Conservation (phyloP, 2,113 vertebrate species). For the Oriolus oriolus region DNA sequence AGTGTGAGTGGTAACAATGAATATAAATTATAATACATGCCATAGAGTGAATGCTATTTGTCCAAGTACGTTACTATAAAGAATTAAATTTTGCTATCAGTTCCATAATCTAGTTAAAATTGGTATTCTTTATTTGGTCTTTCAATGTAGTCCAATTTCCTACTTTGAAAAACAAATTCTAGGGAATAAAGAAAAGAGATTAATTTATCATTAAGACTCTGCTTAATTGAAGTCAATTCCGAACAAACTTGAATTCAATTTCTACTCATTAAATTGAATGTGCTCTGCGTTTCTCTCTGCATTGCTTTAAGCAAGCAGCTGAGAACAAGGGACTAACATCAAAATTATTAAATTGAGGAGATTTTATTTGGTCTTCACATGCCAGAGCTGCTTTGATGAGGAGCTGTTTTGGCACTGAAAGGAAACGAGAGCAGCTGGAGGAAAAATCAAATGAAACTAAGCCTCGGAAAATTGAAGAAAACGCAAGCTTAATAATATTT, state of each 20-base stretch:
- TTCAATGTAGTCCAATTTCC: slow-evolving; percentile 90
- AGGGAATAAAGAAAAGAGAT: slow-evolving; percentile 96
- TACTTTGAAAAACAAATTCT: slow-evolving; percentile 95
- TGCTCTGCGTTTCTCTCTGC: slow-evolving; percentile 84
- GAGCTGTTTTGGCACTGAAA: slow-evolving; percentile 87
- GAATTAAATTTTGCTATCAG: slow-evolving; percentile 94
- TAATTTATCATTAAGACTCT: slow-evolving; percentile 99
- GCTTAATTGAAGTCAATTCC: slow-evolving; percentile 99
- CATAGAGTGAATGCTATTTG: slow-evolving; percentile 83
- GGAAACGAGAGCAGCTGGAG: slow-evolving; percentile 91
- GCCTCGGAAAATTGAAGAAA: slow-evolving; percentile 92
- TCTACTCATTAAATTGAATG: slow-evolving; percentile 93
- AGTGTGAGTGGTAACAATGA: slow-evolving; percentile 85
- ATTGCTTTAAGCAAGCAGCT: slow-evolving; percentile 88
- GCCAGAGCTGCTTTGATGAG: slow-evolving; percentile 88
- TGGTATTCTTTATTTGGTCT: slow-evolving; percentile 91
- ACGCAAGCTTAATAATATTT: slow-evolving; percentile 95
- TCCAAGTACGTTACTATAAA: slow-evolving; percentile 85
- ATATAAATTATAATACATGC: slow-evolving; percentile 86
- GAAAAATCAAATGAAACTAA: slow-evolving; percentile 92
- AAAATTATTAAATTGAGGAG: slow-evolving; percentile 96
- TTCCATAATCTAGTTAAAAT: slow-evolving; percentile 90
- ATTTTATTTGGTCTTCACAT: slow-evolving; percentile 92
- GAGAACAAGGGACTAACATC: slow-evolving; percentile 93
- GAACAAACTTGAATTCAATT: slow-evolving; percentile 99